These are phyloP conservation scores for Diploptera punctata DNA, from an alignment of 2,888 invertebrate species.

Conservation along the genomic window DNA sequence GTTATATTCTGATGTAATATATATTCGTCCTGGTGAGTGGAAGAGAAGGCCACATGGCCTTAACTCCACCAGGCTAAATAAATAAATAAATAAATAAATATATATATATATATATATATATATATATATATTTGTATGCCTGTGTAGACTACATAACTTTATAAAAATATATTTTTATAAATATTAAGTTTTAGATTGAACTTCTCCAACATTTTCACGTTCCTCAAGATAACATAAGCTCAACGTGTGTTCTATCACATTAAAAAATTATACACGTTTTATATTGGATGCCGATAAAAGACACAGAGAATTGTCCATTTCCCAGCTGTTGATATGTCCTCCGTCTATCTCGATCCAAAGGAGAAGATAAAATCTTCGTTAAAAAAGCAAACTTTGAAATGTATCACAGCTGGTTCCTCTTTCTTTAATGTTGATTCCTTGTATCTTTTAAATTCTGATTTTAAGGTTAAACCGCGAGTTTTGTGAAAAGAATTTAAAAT, in stretches of 20 bases:
- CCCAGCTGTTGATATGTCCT: too few species aligned
- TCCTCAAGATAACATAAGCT: too few species aligned
- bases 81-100: constrained; percentile 16
- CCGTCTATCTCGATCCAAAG: neutral
- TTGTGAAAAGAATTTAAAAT: neutral
- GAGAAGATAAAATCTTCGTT: neutral
- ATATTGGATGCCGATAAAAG: neutral
- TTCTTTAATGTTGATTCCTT: neutral
- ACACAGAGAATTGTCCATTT: neutral
- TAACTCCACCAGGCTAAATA: too few species aligned
- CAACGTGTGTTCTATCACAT: too few species aligned
- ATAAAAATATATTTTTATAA: neutral
- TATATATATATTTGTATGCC: constrained; percentile 21
- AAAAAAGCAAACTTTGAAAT: constrained; percentile 10
- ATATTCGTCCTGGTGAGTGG: too few species aligned
- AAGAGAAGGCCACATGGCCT: too few species aligned
- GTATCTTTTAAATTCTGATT: neutral
- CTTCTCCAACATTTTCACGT: too few species aligned
- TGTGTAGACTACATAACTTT: neutral
- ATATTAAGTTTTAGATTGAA: too few species aligned
- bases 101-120: constrained; percentile 22
- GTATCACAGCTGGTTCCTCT: neutral
- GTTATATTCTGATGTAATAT: too few species aligned
- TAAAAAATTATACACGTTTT: neutral
- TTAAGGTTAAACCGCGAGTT: neutral